phyloP scores from a whole-genome alignment of 2,113 vertebrate species.

The Lucifuga dentata region DNA sequence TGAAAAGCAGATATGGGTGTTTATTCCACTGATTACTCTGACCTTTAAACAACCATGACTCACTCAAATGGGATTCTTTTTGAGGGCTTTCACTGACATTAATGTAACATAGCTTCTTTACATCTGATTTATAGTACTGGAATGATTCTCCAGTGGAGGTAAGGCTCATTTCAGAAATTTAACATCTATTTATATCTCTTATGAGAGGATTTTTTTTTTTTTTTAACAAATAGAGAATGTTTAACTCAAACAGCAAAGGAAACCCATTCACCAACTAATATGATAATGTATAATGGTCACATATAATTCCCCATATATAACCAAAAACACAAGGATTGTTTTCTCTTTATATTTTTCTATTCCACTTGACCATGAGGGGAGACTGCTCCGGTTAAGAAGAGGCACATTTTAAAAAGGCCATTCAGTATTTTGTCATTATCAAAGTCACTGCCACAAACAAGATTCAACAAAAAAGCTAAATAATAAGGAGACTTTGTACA shows the following conservation, averaged over 20 bases:
- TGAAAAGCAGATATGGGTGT: too few species aligned
- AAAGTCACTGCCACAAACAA: conserved; percentile 60
- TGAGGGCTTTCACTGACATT: too few species aligned
- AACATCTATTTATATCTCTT: not conserved
- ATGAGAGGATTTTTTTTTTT: conserved; percentile 14
- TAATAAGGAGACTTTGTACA: conserved; percentile 40
- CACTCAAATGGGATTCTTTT: too few species aligned
- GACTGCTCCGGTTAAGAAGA: conserved; percentile 78
- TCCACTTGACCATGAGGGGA: conserved; percentile 54
- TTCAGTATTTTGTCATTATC: conserved; percentile 68
- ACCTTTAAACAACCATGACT: too few species aligned
- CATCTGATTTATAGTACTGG: too few species aligned
- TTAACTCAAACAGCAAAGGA: not conserved
- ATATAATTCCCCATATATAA: conserved; percentile 40
- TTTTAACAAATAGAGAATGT: conserved; percentile 9
- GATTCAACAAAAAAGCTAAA: conserved; percentile 57
- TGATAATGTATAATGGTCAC: conserved; percentile 26
- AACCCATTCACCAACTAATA: conserved; percentile 6
- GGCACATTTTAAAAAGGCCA: conserved; percentile 84
- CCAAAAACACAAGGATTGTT: conserved; percentile 16
- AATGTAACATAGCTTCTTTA: too few species aligned
- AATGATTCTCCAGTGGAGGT: too few species aligned
- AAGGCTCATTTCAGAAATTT: conserved; percentile 10
- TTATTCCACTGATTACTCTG: too few species aligned
- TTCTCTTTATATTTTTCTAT: conserved; percentile 21